These are phyloP conservation scores for Phoenicopterus ruber DNA, from an alignment of 2,113 vertebrate genomes.

Conservation along the genomic window DNA sequence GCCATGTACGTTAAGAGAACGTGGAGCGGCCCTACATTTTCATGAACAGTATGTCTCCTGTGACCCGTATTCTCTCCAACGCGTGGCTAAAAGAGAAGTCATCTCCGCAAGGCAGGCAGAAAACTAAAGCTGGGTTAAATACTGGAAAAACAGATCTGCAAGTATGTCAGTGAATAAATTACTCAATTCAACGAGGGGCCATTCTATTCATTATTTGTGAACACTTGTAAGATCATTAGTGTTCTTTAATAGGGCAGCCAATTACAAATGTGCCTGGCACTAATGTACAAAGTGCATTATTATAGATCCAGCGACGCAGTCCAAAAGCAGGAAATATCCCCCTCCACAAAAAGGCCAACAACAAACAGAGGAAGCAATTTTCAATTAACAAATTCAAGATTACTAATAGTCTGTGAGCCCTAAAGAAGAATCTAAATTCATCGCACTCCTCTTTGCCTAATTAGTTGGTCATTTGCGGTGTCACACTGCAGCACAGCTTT, in stretches of 20 bases:
- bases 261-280: conserved; percentile 56
- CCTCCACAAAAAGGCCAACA: conserved; percentile 27
- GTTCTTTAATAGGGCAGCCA: conserved; percentile 47
- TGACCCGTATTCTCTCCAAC: conserved; percentile 19
- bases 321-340: conserved; percentile 49
- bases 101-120: background rate
- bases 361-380: conserved; percentile 60
- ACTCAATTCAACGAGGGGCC: conserved; percentile 28
- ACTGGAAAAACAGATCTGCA: conserved; percentile 39
- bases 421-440: conserved; percentile 20
- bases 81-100: background rate
- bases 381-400: conserved; percentile 53
- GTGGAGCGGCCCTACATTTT: background rate
- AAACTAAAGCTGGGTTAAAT: conserved; percentile 45
- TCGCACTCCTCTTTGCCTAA: background rate
- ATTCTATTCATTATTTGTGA: conserved; percentile 60
- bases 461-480: background rate
- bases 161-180: conserved; percentile 50
- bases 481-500: background rate
- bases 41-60: background rate
- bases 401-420: conserved; percentile 28
- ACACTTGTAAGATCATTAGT: conserved; percentile 53
- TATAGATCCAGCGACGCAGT: conserved; percentile 12
- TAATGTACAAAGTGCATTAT: conserved; percentile 53
- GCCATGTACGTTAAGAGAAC: accelerated